Conservation (phyloP, 2,113 vertebrate species). For the Pteruthius melanotis region DNA sequence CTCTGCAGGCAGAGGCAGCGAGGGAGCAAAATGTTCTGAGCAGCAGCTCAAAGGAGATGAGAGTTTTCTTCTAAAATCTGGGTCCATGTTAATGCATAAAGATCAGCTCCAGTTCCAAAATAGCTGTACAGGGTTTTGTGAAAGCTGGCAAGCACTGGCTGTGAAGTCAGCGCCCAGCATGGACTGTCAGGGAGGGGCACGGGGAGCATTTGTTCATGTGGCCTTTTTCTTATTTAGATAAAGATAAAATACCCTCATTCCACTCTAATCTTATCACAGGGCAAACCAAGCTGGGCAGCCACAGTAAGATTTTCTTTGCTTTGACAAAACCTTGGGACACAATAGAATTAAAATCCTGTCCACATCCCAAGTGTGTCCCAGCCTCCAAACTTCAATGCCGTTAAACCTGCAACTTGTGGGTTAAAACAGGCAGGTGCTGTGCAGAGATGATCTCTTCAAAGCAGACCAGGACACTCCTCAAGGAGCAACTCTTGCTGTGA, state of each 20-base stretch:
- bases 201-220: background rate
- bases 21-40: slow-evolving; percentile 34
- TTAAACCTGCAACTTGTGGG: background rate
- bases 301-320: background rate
- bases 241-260: background rate
- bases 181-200: background rate
- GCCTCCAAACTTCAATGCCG: background rate
- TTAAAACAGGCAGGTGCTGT: background rate
- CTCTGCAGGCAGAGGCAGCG: background rate
- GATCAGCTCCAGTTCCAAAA: slow-evolving; percentile 31
- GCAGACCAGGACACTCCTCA: background rate
- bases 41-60: background rate
- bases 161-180: background rate
- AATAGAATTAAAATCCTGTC: background rate
- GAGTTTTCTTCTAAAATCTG: slow-evolving; percentile 13
- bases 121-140: background rate
- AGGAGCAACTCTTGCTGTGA: background rate
- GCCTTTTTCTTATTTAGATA: background rate
- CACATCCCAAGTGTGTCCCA: background rate
- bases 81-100: background rate
- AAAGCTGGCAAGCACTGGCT: background rate
- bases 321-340: background rate
- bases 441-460: background rate
- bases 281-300: background rate
- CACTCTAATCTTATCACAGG: background rate